Evolutionary conservation across 1,140 invertebrate species (phyloP).

Genomic region (Drosophila ananassae): DNA sequence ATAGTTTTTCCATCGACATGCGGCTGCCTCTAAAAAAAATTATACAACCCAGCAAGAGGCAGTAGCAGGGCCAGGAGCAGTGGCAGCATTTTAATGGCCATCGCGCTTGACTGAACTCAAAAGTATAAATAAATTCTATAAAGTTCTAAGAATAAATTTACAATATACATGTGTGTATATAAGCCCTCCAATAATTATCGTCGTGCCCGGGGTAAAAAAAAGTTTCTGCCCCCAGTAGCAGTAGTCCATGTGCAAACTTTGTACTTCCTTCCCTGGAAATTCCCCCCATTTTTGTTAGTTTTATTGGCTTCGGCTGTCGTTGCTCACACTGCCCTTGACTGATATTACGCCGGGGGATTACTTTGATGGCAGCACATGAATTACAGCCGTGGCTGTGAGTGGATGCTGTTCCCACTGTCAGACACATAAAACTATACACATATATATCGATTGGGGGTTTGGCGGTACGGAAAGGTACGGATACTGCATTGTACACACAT

Average conservation of each 20-base stretch:
- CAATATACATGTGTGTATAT: constrained; percentile 2
- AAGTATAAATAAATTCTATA: constrained; percentile 47
- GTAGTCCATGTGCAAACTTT: constrained; percentile 24
- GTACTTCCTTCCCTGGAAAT: constrained; percentile 1
- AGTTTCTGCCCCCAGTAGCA: constrained; percentile 6
- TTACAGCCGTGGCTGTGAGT: constrained; percentile 32
- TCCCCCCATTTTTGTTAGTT: constrained; percentile 27
- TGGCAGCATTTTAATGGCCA: background rate
- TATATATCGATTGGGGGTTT: constrained; percentile 19
- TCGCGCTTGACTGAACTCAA: constrained; percentile 32
- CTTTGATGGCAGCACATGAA: constrained; percentile 60
- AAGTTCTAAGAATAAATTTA: constrained; percentile 21
- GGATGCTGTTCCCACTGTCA: constrained; percentile 15
- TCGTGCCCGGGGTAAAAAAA: constrained; percentile 21
- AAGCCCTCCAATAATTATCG: constrained; percentile 36
- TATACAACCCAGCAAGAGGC: constrained; percentile 18
- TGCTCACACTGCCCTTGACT: constrained; percentile 49
- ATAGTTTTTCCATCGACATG: constrained; percentile 53
- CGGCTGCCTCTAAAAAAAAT: constrained; percentile 18
- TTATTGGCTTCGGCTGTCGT: constrained; percentile 51
- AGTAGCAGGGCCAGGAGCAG: background rate
- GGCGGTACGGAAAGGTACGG: constrained; percentile 24
- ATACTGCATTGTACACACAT: constrained; percentile 13
- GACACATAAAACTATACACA: constrained; percentile 42
- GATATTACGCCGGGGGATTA: constrained; percentile 59